These are phyloP conservation scores for Gymnodraco acuticeps DNA, from an alignment of 2,797 vertebrate species.

Conservation along the genomic window DNA sequence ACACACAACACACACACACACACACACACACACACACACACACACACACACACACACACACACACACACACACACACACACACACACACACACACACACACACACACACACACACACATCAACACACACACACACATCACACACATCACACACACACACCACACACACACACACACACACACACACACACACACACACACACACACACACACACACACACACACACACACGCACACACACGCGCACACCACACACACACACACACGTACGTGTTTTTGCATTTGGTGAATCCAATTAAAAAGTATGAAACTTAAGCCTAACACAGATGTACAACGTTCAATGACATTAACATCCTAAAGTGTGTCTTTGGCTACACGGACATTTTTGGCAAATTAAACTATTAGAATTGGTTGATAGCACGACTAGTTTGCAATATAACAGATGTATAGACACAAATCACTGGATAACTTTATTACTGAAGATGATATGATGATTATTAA, in stretches of 20 bases:
- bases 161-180: background rate
- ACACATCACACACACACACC: slow-evolving; percentile 2
- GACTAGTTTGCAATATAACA: background rate
- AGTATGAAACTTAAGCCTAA: background rate
- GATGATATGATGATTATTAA: background rate
- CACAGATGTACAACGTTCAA: background rate
- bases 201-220: too few species aligned
- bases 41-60: background rate
- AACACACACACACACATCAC: slow-evolving; percentile 3
- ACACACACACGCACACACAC: too few species aligned
- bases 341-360: too few species aligned
- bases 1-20: too few species aligned
- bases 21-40: too few species aligned
- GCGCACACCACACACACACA: background rate
- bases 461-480: background rate
- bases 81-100: too few species aligned
- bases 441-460: background rate
- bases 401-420: background rate
- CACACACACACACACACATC: too few species aligned
- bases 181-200: slow-evolving; percentile 2
- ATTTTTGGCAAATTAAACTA: background rate
- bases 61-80: background rate
- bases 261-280: background rate
- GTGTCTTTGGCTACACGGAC: background rate
- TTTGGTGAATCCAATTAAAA: background rate